Evolutionary conservation across 2,888 invertebrate genomes (phyloP).

Genomic region (Ganaspis brasiliensis): DNA sequence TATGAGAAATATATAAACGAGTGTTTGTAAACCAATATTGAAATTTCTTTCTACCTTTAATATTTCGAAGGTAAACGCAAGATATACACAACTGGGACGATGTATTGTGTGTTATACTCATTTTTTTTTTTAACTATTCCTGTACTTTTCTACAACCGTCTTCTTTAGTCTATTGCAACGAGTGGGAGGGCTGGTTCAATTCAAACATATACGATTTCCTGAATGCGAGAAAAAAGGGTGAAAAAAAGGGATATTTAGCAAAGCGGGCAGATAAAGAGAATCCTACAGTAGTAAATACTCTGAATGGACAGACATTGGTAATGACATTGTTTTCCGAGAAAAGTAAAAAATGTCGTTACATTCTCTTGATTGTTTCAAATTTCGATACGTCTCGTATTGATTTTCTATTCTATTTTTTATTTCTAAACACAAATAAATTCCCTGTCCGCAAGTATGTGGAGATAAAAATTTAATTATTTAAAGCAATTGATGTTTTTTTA

Average conservation of each 20-base stretch:
- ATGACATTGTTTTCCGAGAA: background rate
- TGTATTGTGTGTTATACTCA: conserved; percentile 8
- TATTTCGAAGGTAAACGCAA: conserved; percentile 64
- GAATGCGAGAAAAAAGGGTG: background rate
- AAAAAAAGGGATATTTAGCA: background rate
- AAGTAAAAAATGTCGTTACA: conserved; percentile 1
- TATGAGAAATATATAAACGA: background rate
- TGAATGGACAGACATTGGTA: background rate
- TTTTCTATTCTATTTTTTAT: background rate
- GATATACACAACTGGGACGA: conserved; percentile 51
- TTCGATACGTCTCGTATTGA: background rate
- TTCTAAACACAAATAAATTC: too few species aligned
- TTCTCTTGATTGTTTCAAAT: conserved; percentile 22
- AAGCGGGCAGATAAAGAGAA: background rate
- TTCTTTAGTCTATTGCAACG: conserved; percentile 34
- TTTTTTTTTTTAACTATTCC: conserved; percentile 16
- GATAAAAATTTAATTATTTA: too few species aligned
- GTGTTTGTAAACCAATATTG: conserved; percentile 71
- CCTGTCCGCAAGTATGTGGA: too few species aligned
- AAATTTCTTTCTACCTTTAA: conserved; percentile 73
- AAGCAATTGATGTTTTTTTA: too few species aligned
- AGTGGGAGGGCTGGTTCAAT: conserved; percentile 28
- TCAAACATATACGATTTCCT: conserved; percentile 37
- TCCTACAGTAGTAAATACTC: conserved; percentile 1
- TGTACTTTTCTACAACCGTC: conserved; percentile 34